These are phyloP conservation scores for Diaprepes abbreviatus DNA, from an alignment of 2,888 invertebrate genomes.

Conservation along the genomic window DNA sequence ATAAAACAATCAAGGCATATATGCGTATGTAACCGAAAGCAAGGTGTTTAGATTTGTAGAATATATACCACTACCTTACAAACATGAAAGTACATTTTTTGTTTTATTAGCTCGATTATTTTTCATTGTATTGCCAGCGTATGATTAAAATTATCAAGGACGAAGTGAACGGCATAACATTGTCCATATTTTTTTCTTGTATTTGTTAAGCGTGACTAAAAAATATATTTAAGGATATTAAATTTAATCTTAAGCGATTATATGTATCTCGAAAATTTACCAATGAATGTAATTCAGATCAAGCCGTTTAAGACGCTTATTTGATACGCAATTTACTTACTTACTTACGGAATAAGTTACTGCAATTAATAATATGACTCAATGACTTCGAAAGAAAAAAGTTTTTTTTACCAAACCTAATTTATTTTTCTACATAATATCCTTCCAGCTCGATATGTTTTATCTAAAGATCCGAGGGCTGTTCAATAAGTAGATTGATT, in stretches of 20 bases:
- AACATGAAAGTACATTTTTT: slow-evolving; percentile 35
- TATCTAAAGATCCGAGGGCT: too few relatives aligned
- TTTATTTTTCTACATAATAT: too few relatives aligned
- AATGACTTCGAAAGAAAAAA: too few relatives aligned
- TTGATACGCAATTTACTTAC: not conserved
- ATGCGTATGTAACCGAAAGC: too few relatives aligned
- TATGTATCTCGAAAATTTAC: slow-evolving; percentile 7
- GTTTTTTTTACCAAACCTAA: too few relatives aligned
- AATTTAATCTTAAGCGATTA: slow-evolving; percentile 3
- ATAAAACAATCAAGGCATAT: too few relatives aligned
- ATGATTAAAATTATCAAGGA: slow-evolving; percentile 36
- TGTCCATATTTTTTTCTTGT: slow-evolving; percentile 29
- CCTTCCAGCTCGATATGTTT: too few relatives aligned
- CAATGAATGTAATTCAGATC: not conserved
- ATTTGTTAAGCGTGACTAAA: slow-evolving; percentile 33
- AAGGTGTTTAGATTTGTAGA: too few relatives aligned
- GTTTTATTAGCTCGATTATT: slow-evolving; percentile 22
- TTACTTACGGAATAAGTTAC: not conserved
- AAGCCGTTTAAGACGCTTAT: not conserved
- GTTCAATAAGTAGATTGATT: too few relatives aligned
- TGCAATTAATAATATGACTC: too few relatives aligned
- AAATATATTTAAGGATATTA: slow-evolving; percentile 21
- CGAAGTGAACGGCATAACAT: slow-evolving; percentile 35
- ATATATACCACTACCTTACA: not conserved
- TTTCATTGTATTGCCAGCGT: slow-evolving; percentile 32